phyloP scores from a whole-genome alignment of 2,797 vertebrate species.

The Sternotherus odoratus region DNA sequence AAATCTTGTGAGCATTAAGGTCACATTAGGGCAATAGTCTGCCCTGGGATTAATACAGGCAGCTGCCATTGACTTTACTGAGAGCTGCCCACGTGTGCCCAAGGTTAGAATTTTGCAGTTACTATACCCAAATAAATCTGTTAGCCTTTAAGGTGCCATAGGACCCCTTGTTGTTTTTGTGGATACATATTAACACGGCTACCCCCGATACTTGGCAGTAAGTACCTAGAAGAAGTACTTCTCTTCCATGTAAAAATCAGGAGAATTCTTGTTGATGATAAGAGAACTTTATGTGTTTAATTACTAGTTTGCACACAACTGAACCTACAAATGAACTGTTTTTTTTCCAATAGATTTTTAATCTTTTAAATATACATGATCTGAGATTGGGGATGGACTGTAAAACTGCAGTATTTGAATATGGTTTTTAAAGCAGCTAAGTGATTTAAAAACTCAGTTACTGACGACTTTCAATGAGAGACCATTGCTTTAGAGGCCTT shows the following conservation, averaged over 20 bases:
- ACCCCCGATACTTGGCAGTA: too few relatives aligned
- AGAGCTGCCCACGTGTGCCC: neutral
- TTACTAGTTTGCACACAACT: neutral
- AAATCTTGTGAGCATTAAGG: constrained; percentile 6
- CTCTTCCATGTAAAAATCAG: neutral
- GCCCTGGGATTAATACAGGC: neutral
- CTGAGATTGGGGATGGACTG: neutral
- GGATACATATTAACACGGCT: too few relatives aligned
- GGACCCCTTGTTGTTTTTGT: too few relatives aligned
- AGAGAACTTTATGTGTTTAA: neutral
- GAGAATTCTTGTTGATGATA: neutral
- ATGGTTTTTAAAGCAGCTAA: neutral
- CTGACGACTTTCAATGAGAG: fast-evolving
- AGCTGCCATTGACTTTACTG: neutral
- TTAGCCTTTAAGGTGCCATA: too few relatives aligned
- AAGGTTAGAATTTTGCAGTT: neutral
- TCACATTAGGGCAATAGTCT: neutral
- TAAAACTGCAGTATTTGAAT: neutral
- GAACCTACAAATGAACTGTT: neutral
- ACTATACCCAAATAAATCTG: neutral
- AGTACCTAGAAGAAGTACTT: neutral
- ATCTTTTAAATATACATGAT: neutral
- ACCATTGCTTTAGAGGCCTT: neutral
- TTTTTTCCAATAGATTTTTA: neutral
- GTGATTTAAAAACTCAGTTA: neutral